phyloP scores from a whole-genome alignment of 2,113 vertebrate genomes.

The Gyps fulvus region DNA sequence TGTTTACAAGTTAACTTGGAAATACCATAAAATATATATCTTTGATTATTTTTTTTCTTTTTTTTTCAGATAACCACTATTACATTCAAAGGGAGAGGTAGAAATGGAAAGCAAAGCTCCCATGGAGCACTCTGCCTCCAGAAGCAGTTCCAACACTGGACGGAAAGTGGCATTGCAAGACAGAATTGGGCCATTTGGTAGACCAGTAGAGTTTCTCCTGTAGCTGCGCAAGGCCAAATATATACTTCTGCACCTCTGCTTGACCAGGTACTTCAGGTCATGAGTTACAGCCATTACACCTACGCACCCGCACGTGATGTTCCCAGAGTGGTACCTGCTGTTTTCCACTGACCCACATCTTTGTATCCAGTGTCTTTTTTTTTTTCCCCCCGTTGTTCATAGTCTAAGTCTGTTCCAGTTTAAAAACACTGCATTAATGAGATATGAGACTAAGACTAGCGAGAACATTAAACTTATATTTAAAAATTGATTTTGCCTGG shows the following conservation, averaged over 20 bases:
- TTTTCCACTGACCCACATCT: not conserved
- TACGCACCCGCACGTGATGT: fast-evolving
- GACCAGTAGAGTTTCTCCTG: not conserved
- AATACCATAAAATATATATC: not conserved
- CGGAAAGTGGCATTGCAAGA: not conserved
- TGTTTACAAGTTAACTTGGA: not conserved
- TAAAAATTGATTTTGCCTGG: not conserved
- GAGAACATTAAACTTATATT: not conserved
- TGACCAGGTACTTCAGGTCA: not conserved
- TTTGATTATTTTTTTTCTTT: not conserved
- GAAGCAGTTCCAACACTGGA: not conserved
- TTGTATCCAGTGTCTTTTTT: not conserved
- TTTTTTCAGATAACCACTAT: not conserved
- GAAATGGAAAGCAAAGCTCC: not conserved
- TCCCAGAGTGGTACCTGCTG: too few relatives aligned
- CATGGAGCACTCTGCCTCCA: fast-evolving
- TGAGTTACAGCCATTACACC: not conserved
- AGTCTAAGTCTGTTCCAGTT: not conserved
- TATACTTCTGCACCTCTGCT: not conserved
- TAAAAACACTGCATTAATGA: not conserved
- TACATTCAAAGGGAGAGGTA: not conserved
- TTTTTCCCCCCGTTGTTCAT: fast-evolving
- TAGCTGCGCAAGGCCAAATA: not conserved
- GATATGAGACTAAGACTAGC: not conserved
- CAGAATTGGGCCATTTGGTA: not conserved